Conservation (phyloP, 2,888 invertebrate genomes). For the Volucella bombylans region DNA sequence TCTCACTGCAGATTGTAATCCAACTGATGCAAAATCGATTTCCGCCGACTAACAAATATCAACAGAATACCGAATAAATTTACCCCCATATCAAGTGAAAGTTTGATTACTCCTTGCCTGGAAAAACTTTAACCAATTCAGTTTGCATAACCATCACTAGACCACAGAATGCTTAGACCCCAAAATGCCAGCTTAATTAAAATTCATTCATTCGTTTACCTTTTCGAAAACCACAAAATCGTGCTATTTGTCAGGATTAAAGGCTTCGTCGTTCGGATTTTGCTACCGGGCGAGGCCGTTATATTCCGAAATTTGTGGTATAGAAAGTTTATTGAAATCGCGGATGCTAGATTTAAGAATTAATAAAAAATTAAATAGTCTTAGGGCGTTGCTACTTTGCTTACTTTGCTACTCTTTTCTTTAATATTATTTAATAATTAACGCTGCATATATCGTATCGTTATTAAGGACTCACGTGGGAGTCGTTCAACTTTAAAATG, state of each 20-base stretch:
- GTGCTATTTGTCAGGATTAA: not conserved
- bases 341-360: not conserved
- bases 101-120: not conserved
- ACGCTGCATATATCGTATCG: not conserved
- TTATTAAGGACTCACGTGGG: not conserved
- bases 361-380: constrained; percentile 22
- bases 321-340: too few species aligned
- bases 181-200: constrained; percentile 1
- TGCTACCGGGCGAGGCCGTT: too few species aligned
- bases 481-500: not conserved
- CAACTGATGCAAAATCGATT: constrained; percentile 10
- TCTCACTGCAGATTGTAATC: not conserved
- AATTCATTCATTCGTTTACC: not conserved
- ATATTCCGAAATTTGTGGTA: too few species aligned
- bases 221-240: constrained; percentile 2
- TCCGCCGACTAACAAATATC: constrained; percentile 13
- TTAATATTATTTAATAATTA: constrained; percentile 50
- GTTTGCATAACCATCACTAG: not conserved
- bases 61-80: not conserved
- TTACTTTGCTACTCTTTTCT: not conserved
- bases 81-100: constrained; percentile 2
- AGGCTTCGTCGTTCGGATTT: not conserved
- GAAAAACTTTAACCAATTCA: not conserved
- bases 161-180: not conserved
- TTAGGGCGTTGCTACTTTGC: not conserved